Conservation (phyloP, 2,797 vertebrate genomes). For the Lacerta viridis region DNA sequence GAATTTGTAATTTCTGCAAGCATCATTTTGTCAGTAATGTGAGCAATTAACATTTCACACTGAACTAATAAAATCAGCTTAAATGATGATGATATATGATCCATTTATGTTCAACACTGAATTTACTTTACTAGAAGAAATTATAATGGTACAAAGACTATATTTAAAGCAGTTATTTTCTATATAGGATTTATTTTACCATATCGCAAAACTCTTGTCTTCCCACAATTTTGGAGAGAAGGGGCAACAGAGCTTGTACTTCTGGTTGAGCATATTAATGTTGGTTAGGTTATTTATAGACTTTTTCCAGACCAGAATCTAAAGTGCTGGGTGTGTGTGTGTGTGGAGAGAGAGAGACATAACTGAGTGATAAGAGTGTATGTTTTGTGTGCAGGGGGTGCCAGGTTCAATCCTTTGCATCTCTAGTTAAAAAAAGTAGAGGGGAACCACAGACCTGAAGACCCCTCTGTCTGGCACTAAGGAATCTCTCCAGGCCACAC, state of each 20-base stretch:
- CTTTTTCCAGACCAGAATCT: background rate
- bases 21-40: constrained; percentile 52
- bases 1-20: constrained; percentile 58
- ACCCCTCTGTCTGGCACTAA: too few species aligned
- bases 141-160: background rate
- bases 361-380: background rate
- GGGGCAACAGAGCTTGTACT: constrained; percentile 13
- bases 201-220: constrained; percentile 21
- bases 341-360: background rate
- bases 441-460: too few species aligned
- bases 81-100: constrained; percentile 46
- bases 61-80: constrained; percentile 54
- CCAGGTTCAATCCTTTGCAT: background rate
- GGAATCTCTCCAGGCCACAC: too few species aligned
- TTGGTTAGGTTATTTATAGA: background rate
- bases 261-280: constrained; percentile 6
- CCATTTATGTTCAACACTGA: constrained; percentile 52
- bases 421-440: background rate
- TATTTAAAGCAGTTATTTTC: background rate
- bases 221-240: background rate
- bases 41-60: constrained; percentile 62
- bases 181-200: background rate
- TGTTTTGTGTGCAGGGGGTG: background rate
- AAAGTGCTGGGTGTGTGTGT: background rate
- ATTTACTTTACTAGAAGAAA: constrained; percentile 43